A percentile compares a stretch with the other conserved stretches of the same genome.
These are phyloP conservation scores for Rana temporaria DNA, from an alignment of 2,113 vertebrate genomes.

Conservation along the genomic window DNA sequence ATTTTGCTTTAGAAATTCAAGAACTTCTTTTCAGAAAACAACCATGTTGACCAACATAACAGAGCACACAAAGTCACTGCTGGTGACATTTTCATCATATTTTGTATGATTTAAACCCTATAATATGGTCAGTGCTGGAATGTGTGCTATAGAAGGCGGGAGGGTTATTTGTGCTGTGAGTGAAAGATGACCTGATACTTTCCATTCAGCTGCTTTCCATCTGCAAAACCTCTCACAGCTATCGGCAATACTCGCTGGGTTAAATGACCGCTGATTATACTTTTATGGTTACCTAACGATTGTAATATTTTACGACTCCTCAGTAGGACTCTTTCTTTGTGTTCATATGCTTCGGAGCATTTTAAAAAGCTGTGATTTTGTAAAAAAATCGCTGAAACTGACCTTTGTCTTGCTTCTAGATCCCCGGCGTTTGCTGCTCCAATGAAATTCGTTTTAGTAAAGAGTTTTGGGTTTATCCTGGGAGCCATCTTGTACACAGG, in stretches of 20 bases:
- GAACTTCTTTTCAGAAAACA: not conserved
- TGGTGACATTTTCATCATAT: conserved; percentile 12
- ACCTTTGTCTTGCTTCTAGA: conserved; percentile 5
- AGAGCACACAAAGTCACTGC: conserved; percentile 3
- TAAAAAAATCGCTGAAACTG: not conserved
- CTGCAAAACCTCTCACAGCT: conserved; percentile 44
- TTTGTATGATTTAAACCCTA: not conserved
- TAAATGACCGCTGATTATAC: conserved; percentile 39
- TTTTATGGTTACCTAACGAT: conserved; percentile 39
- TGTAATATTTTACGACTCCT: conserved; percentile 42
- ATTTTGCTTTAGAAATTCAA: too few species aligned
- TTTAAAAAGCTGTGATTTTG: not conserved
- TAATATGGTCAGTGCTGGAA: conserved; percentile 7
- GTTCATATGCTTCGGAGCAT: conserved; percentile 54
- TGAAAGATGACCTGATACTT: conserved; percentile 8
- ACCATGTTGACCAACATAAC: not conserved
- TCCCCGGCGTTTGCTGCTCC: not conserved
- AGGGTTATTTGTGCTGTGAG: conserved; percentile 20
- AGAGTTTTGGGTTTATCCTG: not conserved
- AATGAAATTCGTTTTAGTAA: not conserved
- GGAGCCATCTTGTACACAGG: not conserved
- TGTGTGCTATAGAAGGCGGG: not conserved
- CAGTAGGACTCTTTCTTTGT: conserved; percentile 59
- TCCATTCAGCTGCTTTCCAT: conserved; percentile 45
- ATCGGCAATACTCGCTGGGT: not conserved